Conservation (phyloP, 2,113 vertebrate species). For the Prionailurus viverrinus region DNA sequence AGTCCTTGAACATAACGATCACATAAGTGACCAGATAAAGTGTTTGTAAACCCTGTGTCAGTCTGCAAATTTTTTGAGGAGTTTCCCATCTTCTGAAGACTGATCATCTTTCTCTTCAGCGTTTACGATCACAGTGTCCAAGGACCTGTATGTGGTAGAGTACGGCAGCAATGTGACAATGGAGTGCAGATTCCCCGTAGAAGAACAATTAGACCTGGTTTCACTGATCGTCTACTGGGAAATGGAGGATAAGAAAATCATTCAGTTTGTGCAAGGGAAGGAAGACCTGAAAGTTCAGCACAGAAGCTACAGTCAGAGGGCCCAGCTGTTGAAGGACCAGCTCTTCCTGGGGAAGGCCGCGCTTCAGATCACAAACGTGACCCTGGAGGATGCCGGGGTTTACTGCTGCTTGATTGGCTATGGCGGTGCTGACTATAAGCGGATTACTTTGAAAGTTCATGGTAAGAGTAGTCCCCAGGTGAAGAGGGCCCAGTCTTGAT, state of each 20-base stretch:
- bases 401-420: conserved; percentile 91
- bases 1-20: conserved; percentile 7
- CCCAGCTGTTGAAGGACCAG: conserved; percentile 86
- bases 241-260: conserved; percentile 86
- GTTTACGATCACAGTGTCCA: conserved; percentile 90
- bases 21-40: background rate
- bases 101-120: conserved; percentile 85
- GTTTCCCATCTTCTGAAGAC: conserved; percentile 46
- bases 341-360: conserved; percentile 88
- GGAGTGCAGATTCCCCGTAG: conserved; percentile 91
- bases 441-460: conserved; percentile 88
- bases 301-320: conserved; percentile 86
- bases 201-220: conserved; percentile 66
- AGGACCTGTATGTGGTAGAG: conserved; percentile 83
- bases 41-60: background rate
- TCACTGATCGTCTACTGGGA: conserved; percentile 91
- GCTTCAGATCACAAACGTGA: conserved; percentile 89
- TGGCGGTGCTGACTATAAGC: conserved; percentile 91
- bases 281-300: conserved; percentile 81
- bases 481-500: background rate
- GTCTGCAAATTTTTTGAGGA: conserved; percentile 36
- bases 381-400: conserved; percentile 90
- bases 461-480: conserved; percentile 86
- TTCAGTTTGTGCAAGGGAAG: conserved; percentile 82
- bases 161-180: conserved; percentile 89